Conservation (phyloP, 2,113 vertebrate species). For the Micronycteris hirsuta region DNA sequence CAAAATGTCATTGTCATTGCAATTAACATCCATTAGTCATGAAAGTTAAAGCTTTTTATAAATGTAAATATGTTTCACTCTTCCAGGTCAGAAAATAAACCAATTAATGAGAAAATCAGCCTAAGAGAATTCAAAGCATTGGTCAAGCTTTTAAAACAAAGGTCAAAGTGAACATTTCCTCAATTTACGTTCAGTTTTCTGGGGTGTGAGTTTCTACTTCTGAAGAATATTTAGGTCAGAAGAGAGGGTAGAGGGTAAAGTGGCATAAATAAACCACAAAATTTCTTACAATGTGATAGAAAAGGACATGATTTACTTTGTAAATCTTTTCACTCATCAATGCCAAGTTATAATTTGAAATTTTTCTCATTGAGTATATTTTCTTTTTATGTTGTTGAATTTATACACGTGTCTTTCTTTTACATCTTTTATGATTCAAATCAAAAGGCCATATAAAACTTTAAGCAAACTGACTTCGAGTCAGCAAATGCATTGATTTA, state of each 20-base stretch:
- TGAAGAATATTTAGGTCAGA: slow-evolving; percentile 14
- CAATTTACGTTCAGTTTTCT: slow-evolving; percentile 40
- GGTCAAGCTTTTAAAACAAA: slow-evolving; percentile 65
- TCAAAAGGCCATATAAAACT: slow-evolving; percentile 55
- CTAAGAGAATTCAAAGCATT: slow-evolving; percentile 6
- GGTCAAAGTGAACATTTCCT: slow-evolving; percentile 50
- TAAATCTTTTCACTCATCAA: slow-evolving; percentile 18
- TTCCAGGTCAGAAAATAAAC: slow-evolving; percentile 67
- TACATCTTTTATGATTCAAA: slow-evolving; percentile 59
- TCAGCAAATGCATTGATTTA: slow-evolving; percentile 62
- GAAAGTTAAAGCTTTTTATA: slow-evolving; percentile 46
- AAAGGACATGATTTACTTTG: slow-evolving; percentile 5
- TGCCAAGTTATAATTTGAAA: not conserved
- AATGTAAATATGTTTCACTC: slow-evolving; percentile 60
- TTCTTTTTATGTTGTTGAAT: slow-evolving; percentile 50
- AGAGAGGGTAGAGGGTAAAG: not conserved
- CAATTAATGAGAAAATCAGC: slow-evolving; percentile 26
- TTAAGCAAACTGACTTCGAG: slow-evolving; percentile 53
- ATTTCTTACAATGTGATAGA: not conserved
- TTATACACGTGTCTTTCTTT: slow-evolving; percentile 48
- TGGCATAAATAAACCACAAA: not conserved
- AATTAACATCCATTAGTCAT: slow-evolving; percentile 73
- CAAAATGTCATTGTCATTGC: slow-evolving; percentile 56
- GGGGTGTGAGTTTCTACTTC: slow-evolving; percentile 26
- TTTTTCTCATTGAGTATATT: slow-evolving; percentile 9